A percentile compares a stretch with the other conserved stretches of the same genome.
phyloP scores from a whole-genome alignment of 2,797 vertebrate species.

The Sciaenops ocellatus region DNA sequence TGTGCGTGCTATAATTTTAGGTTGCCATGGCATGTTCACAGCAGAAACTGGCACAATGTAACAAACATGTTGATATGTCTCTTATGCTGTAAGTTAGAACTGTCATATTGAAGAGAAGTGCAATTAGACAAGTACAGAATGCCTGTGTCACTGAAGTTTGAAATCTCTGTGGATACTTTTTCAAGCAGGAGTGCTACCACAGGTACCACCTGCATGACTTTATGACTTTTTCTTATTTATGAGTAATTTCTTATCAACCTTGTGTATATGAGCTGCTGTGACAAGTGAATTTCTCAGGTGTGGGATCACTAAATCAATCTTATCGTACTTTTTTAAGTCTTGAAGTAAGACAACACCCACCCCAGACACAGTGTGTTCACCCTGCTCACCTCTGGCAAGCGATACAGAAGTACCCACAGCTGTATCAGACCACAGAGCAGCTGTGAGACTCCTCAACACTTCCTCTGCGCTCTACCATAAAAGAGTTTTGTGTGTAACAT shows the following conservation, averaged over 20 bases:
- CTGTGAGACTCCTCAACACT: not conserved
- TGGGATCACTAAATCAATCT: not conserved
- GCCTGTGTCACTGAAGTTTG: not conserved
- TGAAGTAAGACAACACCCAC: not conserved
- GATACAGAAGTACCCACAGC: not conserved
- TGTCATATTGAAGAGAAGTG: not conserved
- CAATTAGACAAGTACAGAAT: not conserved
- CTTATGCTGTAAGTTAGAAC: not conserved
- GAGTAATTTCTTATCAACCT: too few relatives aligned
- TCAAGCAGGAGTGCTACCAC: too few relatives aligned
- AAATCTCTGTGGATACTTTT: not conserved
- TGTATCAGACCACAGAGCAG: not conserved
- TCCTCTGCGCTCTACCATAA: not conserved
- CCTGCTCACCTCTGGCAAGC: not conserved
- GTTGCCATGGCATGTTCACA: not conserved
- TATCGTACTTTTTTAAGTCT: not conserved
- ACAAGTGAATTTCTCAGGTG: too few relatives aligned
- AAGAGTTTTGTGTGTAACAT: not conserved
- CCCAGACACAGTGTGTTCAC: not conserved
- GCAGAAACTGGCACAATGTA: not conserved
- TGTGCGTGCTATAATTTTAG: not conserved
- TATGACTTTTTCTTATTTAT: too few relatives aligned
- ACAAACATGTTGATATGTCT: too few relatives aligned
- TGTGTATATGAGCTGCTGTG: too few relatives aligned
- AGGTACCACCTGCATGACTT: too few relatives aligned